phyloP scores from a whole-genome alignment of 2,888 invertebrate species.

The Cenopis cana region DNA sequence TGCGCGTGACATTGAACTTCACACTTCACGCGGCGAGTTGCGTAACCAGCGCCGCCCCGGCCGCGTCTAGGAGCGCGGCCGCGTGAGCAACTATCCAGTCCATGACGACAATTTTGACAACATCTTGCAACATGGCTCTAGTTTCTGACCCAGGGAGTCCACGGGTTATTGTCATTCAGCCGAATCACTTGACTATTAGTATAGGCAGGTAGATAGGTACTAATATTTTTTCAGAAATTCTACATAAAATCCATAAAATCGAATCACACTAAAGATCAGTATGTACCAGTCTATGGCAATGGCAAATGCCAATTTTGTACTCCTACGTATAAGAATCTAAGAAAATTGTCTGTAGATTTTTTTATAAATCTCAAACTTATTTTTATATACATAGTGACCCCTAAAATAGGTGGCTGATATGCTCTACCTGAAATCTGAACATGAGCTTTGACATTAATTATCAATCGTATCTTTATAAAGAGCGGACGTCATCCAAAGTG shows the following conservation, averaged over 20 bases:
- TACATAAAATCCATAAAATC: background rate
- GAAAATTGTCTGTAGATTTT: too few relatives aligned
- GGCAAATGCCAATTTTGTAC: background rate
- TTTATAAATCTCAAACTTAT: background rate
- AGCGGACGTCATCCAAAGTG: constrained; percentile 3
- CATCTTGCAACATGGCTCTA: constrained; percentile 44
- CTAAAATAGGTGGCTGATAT: background rate
- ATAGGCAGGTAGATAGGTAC: background rate
- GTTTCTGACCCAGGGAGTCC: constrained; percentile 4
- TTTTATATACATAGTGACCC: background rate
- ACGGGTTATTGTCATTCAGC: background rate
- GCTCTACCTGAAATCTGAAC: background rate
- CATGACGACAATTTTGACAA: constrained; percentile 46
- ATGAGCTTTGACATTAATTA: background rate
- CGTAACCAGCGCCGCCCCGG: constrained; percentile 67
- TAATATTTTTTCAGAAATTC: too few relatives aligned
- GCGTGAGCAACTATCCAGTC: constrained; percentile 49
- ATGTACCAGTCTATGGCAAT: too few relatives aligned
- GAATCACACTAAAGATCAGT: background rate
- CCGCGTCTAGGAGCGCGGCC: constrained; percentile 48
- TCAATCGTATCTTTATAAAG: background rate
- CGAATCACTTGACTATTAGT: background rate
- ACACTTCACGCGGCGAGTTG: constrained; percentile 81
- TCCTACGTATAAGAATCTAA: background rate
- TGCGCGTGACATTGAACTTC: constrained; percentile 84